Evolutionary conservation across 1,140 invertebrate genomes (phyloP), one percentile per base, ranked within the genome.

Genomic region (Coboldia fuscipes): DNA sequence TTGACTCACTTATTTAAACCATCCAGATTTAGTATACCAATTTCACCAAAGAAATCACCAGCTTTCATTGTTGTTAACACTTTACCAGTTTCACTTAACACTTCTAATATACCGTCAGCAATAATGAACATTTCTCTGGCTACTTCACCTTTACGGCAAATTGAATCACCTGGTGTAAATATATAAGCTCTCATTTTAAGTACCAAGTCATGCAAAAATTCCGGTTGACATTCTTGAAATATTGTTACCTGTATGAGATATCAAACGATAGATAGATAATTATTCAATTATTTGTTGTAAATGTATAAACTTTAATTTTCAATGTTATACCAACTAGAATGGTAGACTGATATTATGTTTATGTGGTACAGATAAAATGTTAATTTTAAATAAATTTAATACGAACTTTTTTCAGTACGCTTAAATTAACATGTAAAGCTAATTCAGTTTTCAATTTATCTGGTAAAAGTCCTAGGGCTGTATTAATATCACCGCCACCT

Each of bases 101-200:
- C 89, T 63, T 97, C 89, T 17, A 96, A 62, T 41, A 94, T 89
- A 6, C 90, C 90, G 55, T 94, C 89, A 8, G 89, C 89, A 46
- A 96, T 94, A 45, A 97, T 96, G 48, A 96, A 97, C 89, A 97
- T 96, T 60, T 97, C 90, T 43, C 89, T 60, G 0, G 89, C 90
- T 10, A 92, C 84, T 63, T 92, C 65, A 14, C 65, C 89, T 57
- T 92, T 88, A 2, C 89, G 68, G 50, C 89, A 96, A 45, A 96
- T 93, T 22, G 90, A 77, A 56, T 96, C 90, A 16, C 89, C 90
- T 0, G 89, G 90, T 10, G 89, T 94, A 52, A 94, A 96, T 53
- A 96, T 96, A 51, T 89, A 93, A 3, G 88, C 86, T 56, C 85
- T 88, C 90, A 97, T 97, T 59, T 97, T 97, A 24, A 97, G 64